A percentile compares a stretch with the other conserved stretches of the same genome.
Conservation (phyloP, 2,888 invertebrate genomes). For the Apocheima hispidaria region DNA sequence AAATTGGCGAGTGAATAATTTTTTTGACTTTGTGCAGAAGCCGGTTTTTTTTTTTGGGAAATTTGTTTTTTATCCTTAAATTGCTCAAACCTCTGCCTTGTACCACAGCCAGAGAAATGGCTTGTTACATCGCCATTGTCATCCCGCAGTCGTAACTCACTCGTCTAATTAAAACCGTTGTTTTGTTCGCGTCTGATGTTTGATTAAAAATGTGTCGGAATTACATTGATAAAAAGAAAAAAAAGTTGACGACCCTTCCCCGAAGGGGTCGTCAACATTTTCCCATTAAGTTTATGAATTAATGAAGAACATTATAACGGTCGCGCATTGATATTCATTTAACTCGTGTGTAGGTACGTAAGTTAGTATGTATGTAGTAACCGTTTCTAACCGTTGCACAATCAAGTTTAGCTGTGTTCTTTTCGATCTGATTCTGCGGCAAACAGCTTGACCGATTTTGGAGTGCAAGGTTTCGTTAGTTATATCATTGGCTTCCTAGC, state of each 20-base stretch:
- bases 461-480: too few species aligned
- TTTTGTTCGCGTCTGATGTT: constrained; percentile 24
- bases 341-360: too few species aligned
- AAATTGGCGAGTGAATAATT: too few species aligned
- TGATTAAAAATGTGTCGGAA: constrained; percentile 26
- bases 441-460: too few species aligned
- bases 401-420: too few species aligned
- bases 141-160: constrained; percentile 27
- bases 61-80: too few species aligned
- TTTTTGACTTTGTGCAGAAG: too few species aligned
- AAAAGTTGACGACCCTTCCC: constrained; percentile 1
- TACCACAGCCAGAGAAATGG: constrained; percentile 12
- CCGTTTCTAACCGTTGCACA: too few species aligned
- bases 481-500: too few species aligned
- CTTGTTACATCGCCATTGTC: constrained; percentile 27
- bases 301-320: neutral
- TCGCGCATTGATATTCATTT: neutral
- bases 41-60: too few species aligned
- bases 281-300: constrained; percentile 1
- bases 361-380: too few species aligned
- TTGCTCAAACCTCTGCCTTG: neutral
- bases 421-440: too few species aligned
- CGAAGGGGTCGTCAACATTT: neutral
- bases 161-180: constrained; percentile 29
- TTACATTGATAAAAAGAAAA: neutral